phyloP scores from a whole-genome alignment of 2,888 invertebrate species.

The Choreutis nemorana region DNA sequence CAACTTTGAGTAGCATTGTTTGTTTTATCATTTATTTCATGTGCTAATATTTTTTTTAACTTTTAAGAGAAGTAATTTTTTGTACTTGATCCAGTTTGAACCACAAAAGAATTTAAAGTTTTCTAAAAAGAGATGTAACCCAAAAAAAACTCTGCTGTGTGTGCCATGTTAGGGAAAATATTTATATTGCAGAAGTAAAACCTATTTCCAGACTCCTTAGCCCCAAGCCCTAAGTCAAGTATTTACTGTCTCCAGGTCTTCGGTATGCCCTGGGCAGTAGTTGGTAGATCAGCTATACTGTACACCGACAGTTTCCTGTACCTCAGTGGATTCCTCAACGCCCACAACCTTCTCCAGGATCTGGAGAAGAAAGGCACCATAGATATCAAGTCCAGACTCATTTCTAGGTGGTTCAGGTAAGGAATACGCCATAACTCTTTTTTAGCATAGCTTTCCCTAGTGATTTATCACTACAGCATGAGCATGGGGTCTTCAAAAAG shows the following conservation, averaged over 20 bases:
- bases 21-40: neutral
- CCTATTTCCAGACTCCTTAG: too few relatives aligned
- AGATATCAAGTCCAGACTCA: constrained; percentile 51
- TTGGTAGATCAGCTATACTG: constrained; percentile 67
- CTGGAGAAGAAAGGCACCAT: constrained; percentile 56
- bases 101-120: too few relatives aligned
- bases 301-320: constrained; percentile 71
- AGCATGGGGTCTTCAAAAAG: too few relatives aligned
- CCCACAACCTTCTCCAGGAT: constrained; percentile 59
- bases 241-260: constrained; percentile 36
- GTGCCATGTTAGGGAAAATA: too few relatives aligned
- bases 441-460: neutral
- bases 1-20: neutral
- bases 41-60: neutral
- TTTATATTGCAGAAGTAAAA: too few relatives aligned
- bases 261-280: constrained; percentile 66
- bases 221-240: neutral
- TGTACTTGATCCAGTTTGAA: too few relatives aligned
- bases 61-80: too few relatives aligned
- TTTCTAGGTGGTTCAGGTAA: constrained; percentile 66
- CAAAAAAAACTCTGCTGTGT: too few relatives aligned
- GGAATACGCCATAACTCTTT: too few relatives aligned
- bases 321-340: constrained; percentile 67
- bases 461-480: too few relatives aligned
- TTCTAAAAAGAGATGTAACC: too few relatives aligned